phyloP scores from a whole-genome alignment of 2,888 invertebrate genomes.

The Leptinotarsa rubiginosa region DNA sequence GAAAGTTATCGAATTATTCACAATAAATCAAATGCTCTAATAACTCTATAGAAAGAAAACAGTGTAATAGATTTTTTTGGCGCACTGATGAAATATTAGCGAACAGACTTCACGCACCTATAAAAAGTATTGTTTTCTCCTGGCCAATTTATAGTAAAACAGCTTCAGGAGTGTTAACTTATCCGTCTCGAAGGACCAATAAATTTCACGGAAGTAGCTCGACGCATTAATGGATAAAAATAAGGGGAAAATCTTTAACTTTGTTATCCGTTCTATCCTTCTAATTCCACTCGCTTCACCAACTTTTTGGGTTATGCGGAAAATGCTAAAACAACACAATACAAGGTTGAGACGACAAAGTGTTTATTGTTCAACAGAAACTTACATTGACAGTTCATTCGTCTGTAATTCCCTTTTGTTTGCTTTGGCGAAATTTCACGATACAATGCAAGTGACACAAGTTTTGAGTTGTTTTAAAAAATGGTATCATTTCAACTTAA shows the following conservation, averaged over 20 bases:
- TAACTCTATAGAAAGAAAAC: neutral
- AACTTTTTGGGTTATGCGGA: conserved; percentile 22
- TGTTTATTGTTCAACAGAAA: conserved; percentile 6
- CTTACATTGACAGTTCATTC: neutral
- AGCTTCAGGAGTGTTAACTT: conserved; percentile 34
- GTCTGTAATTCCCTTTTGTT: neutral
- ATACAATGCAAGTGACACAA: neutral
- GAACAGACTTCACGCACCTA: conserved; percentile 17
- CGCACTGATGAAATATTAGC: conserved; percentile 1
- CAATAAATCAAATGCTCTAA: neutral
- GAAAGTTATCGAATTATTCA: neutral
- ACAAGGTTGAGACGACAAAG: conserved; percentile 2
- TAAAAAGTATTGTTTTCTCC: conserved; percentile 30
- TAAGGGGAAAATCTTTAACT: conserved; percentile 32
- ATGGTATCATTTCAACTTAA: neutral
- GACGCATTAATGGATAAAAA: conserved; percentile 35
- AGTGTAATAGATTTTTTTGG: conserved; percentile 17
- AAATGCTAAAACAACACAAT: conserved; percentile 16
- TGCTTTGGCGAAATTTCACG: neutral
- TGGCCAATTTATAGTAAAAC: conserved; percentile 31
- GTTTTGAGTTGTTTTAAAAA: neutral
- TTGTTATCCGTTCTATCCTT: conserved; percentile 26
- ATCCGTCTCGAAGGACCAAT: conserved; percentile 34
- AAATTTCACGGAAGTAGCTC: conserved; percentile 30
- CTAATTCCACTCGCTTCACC: conserved; percentile 23